Percentiles rank a stretch among this genome's conserved stretches.
These are phyloP conservation scores for Alligator mississippiensis DNA, from an alignment of 2,113 vertebrate species.

Conservation along the genomic window DNA sequence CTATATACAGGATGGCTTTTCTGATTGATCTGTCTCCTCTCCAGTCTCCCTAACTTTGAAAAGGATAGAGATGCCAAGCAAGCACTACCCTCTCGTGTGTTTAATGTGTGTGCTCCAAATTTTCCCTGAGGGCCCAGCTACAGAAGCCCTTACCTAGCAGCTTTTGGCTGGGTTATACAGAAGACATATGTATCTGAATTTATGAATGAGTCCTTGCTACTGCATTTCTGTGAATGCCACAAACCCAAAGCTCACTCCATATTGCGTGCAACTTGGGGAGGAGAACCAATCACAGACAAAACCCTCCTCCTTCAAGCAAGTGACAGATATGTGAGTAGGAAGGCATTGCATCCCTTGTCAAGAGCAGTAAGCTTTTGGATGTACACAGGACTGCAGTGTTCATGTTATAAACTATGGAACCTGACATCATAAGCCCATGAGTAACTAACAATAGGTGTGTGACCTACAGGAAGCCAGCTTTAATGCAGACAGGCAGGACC, in stretches of 20 bases:
- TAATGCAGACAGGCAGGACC: not conserved
- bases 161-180: not conserved
- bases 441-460: not conserved
- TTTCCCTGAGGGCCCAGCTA: not conserved
- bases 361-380: not conserved
- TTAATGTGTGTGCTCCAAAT: not conserved
- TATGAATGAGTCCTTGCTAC: not conserved
- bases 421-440: not conserved
- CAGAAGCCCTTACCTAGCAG: not conserved
- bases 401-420: not conserved
- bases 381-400: not conserved
- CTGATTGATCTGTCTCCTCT: not conserved
- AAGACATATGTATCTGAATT: not conserved
- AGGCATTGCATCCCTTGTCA: not conserved
- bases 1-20: no score
- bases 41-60: not conserved
- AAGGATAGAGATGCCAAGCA: not conserved
- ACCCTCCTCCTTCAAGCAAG: no score
- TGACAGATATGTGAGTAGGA: not conserved
- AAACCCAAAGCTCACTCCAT: not conserved
- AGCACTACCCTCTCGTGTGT: not conserved
- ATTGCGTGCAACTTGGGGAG: not conserved
- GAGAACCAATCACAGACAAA: not conserved
- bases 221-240: not conserved
- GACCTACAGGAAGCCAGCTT: not conserved